Evolutionary conservation across 1,140 invertebrate species (phyloP).

Genomic region (Gryllus bimaculatus): DNA sequence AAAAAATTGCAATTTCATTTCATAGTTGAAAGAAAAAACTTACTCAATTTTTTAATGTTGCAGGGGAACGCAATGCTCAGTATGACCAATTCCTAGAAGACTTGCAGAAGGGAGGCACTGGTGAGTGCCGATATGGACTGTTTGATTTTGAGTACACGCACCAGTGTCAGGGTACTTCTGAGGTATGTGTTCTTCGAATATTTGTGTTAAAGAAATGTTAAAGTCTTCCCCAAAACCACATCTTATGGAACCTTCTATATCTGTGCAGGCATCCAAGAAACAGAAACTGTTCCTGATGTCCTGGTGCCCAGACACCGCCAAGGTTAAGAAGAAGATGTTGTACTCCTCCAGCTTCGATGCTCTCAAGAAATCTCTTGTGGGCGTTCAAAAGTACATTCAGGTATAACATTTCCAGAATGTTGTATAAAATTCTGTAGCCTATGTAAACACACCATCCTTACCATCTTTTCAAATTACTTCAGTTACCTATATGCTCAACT

Average conservation of each 20-base stretch:
- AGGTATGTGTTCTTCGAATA: constrained; percentile 37
- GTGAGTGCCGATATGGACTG: constrained; percentile 88
- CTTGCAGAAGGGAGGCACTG: constrained; percentile 77
- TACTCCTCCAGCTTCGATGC: constrained; percentile 96
- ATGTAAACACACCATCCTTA: too few relatives aligned
- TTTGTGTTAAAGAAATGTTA: not conserved
- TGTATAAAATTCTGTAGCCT: not conserved
- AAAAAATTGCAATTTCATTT: not conserved
- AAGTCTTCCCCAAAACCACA: not conserved
- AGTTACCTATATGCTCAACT: too few relatives aligned
- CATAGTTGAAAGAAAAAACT: not conserved
- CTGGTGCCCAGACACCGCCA: constrained; percentile 94
- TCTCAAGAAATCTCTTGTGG: constrained; percentile 88
- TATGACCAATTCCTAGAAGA: constrained; percentile 87
- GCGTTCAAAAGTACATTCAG: constrained; percentile 94
- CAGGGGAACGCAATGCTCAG: constrained; percentile 63
- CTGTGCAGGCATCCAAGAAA: constrained; percentile 70
- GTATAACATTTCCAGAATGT: constrained; percentile 27
- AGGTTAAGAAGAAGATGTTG: constrained; percentile 99
- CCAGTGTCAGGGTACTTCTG: constrained; percentile 87
- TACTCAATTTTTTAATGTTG: constrained; percentile 12
- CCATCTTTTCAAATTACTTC: too few relatives aligned
- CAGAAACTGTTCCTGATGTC: constrained; percentile 93
- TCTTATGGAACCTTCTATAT: not conserved
- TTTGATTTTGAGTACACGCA: constrained; percentile 94